phyloP scores from a whole-genome alignment of 2,888 invertebrate genomes.

The Lamproptera curius region DNA sequence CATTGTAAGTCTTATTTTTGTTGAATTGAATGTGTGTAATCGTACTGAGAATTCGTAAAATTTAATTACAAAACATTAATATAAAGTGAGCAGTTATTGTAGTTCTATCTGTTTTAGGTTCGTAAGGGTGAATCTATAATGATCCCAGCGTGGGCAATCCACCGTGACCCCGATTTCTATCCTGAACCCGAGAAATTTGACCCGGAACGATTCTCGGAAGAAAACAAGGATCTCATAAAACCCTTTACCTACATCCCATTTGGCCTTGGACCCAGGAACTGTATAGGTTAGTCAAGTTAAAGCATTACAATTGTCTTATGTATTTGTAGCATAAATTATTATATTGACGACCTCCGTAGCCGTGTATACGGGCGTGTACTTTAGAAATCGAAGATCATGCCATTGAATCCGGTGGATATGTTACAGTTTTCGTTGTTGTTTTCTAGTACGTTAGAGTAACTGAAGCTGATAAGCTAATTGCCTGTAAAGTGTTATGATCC shows the following conservation, averaged over 20 bases:
- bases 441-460: no score
- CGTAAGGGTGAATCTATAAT: conserved; percentile 45
- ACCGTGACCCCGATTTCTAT: conserved; percentile 42
- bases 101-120: conserved; percentile 32
- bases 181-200: no score
- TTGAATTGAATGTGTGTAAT: neutral
- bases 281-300: conserved; percentile 44
- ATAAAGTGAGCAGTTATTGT: neutral
- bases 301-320: neutral
- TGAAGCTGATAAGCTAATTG: no score
- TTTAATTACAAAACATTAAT: no score
- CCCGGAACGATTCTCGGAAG: conserved; percentile 48
- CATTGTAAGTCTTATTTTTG: neutral
- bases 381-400: no score
- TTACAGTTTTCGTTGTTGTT: no score
- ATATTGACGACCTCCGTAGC: no score
- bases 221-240: conserved; percentile 40
- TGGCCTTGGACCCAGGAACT: conserved; percentile 50
- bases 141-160: conserved; percentile 52
- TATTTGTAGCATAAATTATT: no score
- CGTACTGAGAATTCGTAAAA: no score
- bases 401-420: no score
- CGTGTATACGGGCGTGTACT: no score
- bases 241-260: conserved; percentile 45
- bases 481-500: no score